Conservation (phyloP, 1,140 invertebrate species). For the Penaeus indicus region DNA sequence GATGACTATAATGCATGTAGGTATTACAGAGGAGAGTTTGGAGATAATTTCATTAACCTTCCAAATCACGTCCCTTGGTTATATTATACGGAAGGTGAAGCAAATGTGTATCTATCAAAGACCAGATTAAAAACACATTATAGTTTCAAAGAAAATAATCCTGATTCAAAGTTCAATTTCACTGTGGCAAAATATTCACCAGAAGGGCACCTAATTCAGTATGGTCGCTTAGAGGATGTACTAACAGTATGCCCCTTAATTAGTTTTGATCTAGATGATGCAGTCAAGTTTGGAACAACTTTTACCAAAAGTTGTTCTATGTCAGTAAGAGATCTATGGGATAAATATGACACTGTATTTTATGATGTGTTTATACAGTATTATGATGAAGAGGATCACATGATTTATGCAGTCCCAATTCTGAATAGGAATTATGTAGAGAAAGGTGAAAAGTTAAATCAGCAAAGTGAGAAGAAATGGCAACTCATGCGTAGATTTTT, state of each 20-base stretch:
- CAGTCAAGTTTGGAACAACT: constrained; percentile 75
- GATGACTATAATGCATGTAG: constrained; percentile 71
- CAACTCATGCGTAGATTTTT: constrained; percentile 79
- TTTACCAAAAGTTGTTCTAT: constrained; percentile 73
- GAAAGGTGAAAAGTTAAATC: constrained; percentile 68
- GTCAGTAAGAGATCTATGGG: constrained; percentile 73
- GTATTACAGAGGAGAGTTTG: constrained; percentile 72
- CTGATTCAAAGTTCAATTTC: constrained; percentile 73
- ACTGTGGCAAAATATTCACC: constrained; percentile 67
- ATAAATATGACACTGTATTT: constrained; percentile 73
- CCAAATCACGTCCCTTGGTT: constrained; percentile 72
- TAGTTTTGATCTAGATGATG: constrained; percentile 72
- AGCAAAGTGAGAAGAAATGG: constrained; percentile 73
- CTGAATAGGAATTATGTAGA: constrained; percentile 71
- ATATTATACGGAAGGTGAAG: constrained; percentile 74
- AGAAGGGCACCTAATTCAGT: constrained; percentile 67
- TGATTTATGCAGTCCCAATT: constrained; percentile 76
- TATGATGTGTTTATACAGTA: constrained; percentile 75
- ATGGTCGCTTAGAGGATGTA: constrained; percentile 65
- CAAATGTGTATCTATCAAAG: constrained; percentile 72
- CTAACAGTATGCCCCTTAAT: constrained; percentile 73
- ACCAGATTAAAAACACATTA: constrained; percentile 73
- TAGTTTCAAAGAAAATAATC: constrained; percentile 72
- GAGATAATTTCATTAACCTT: constrained; percentile 69
- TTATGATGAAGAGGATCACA: constrained; percentile 70